These are phyloP conservation scores for Ranitomeya imitator DNA, from an alignment of 2,113 vertebrate genomes.

Conservation along the genomic window DNA sequence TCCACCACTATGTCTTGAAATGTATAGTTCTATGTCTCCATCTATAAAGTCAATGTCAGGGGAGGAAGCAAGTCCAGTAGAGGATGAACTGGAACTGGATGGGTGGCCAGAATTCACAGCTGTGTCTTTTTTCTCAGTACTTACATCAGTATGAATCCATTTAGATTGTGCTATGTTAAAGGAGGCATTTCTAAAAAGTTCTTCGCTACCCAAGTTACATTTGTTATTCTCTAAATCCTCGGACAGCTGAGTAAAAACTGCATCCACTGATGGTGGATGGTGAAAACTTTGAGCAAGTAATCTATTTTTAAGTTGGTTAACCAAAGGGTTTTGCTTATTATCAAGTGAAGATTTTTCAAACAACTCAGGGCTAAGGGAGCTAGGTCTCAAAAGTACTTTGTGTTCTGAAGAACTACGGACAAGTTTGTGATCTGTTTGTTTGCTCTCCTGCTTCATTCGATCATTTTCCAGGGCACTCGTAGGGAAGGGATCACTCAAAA, in stretches of 20 bases:
- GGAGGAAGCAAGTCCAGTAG: conserved; percentile 81
- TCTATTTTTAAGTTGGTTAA: conserved; percentile 71
- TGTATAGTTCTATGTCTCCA: conserved; percentile 78
- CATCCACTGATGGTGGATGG: conserved; percentile 70
- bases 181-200: conserved; percentile 79
- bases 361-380: conserved; percentile 81
- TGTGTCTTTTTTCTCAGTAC: conserved; percentile 75
- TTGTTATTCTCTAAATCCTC: conserved; percentile 72
- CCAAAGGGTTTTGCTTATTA: conserved; percentile 69
- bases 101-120: conserved; percentile 74
- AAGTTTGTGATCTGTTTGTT: conserved; percentile 76
- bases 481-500: conserved; percentile 87
- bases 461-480: conserved; percentile 74
- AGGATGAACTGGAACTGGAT: conserved; percentile 81
- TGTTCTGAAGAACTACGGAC: conserved; percentile 67
- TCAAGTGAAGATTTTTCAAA: conserved; percentile 80
- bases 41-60: conserved; percentile 85
- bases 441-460: conserved; percentile 68
- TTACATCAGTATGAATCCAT: conserved; percentile 82
- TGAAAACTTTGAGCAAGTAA: conserved; percentile 71
- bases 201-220: conserved; percentile 76
- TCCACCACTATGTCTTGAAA: conserved; percentile 79
- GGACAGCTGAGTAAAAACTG: conserved; percentile 71
- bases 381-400: conserved; percentile 70
- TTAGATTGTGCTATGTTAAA: conserved; percentile 65